Base-by-base conservation (phyloP, 2,888 invertebrate genomes). In the Pheosia tremula region DNA sequence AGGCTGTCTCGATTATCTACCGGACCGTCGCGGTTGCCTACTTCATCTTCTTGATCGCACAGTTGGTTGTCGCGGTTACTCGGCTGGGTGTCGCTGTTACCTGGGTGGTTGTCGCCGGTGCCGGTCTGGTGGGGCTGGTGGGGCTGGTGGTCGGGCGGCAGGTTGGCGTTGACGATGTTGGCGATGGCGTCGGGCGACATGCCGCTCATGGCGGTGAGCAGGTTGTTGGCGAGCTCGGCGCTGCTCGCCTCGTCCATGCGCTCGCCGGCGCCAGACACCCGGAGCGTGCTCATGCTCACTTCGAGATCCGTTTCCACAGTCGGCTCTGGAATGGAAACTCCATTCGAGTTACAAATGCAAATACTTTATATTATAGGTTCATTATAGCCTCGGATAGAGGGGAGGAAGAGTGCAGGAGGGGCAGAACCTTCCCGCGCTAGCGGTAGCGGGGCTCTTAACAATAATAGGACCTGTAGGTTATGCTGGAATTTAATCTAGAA, bases 131-230 rank as follows among this genome's bases (percentile, higher is more conserved):
- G 49, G 8, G 57, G 36, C 41, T 49, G 10, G 38, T 8, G 57
- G 41, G 56, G 36, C 5, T 55, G 64, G 39, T 38, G 24, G 59
- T 38, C 58, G 61, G 66, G 74, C 38, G 71, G 68, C 50, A 79
- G 71, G 77, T 82, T 79, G 45, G 80, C 79, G 72, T 78, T 81
- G 60, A 86, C 83, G 71, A 87, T 78, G 78, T 80, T 81, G 61
- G 87, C 87, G 74, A 86, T 76, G 62, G 81, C 82, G 68, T 70
- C 80, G 43, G 87, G 81, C 57, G 88, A 78, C 89, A 90, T 88
- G 71, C 75, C 79, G 68, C 84, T 84, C 87, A 91, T 88, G 72
- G 90, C 91, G 38, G 86, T 84, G 43, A 90, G 86, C 71, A 92
- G 82, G 77, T 89, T 86, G 82, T 79, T 81, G 70, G 91, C 89